Conservation (phyloP, 2,888 invertebrate genomes). For the Muscina levida region DNA sequence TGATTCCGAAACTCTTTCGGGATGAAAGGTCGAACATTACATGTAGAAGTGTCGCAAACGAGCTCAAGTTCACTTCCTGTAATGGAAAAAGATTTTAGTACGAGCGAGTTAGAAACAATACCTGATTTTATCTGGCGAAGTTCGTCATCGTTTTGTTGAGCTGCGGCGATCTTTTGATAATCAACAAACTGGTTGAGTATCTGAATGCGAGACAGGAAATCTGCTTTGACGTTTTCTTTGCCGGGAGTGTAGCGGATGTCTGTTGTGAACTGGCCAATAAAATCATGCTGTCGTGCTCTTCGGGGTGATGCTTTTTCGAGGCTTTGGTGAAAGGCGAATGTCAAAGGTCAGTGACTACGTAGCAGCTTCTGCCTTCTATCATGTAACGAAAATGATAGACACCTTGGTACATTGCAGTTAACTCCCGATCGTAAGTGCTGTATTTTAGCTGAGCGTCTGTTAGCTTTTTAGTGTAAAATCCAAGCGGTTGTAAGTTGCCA, state of each 20-base stretch:
- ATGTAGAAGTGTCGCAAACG: constrained; percentile 5
- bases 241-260: constrained; percentile 69
- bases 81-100: background rate
- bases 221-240: constrained; percentile 1
- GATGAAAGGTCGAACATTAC: background rate
- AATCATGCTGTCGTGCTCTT: constrained; percentile 32
- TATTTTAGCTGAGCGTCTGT: constrained; percentile 32
- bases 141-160: constrained; percentile 1
- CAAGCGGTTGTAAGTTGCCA: constrained; percentile 67
- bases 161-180: constrained; percentile 16
- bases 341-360: background rate
- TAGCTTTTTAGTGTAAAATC: constrained; percentile 68
- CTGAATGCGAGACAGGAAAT: background rate
- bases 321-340: constrained; percentile 17
- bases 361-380: constrained; percentile 6
- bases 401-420: constrained; percentile 69
- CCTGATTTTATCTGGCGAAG: background rate
- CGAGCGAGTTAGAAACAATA: background rate
- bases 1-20: background rate
- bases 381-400: constrained; percentile 19
- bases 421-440: constrained; percentile 69
- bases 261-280: constrained; percentile 47
- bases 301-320: constrained; percentile 32
- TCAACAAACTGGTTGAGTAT: constrained; percentile 27
- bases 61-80: background rate